A percentile compares a stretch with the other conserved stretches of the same genome.
phyloP scores from a whole-genome alignment of 2,888 invertebrate species.

The Aspidiotus destructor region DNA sequence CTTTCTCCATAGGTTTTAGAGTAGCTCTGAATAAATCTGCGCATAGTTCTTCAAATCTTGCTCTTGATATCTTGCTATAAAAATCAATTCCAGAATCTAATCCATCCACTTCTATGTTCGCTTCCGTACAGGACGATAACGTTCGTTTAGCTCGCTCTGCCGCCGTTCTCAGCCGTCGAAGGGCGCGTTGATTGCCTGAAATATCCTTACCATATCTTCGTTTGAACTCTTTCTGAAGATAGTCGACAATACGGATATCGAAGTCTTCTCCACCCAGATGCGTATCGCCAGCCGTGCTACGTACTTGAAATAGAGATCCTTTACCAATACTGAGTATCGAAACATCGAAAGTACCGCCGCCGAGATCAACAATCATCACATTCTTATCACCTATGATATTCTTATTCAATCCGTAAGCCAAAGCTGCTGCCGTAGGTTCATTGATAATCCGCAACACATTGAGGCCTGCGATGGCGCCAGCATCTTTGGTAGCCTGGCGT shows the following conservation, averaged over 20 bases:
- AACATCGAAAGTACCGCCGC: constrained; percentile 88
- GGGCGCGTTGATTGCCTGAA: constrained; percentile 43
- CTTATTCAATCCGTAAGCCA: constrained; percentile 63
- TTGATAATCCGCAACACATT: constrained; percentile 84
- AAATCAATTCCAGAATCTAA: constrained; percentile 47
- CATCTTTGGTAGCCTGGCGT: constrained; percentile 71
- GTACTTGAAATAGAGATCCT: constrained; percentile 73
- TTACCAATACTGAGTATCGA: constrained; percentile 83
- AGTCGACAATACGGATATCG: constrained; percentile 49
- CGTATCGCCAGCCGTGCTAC: constrained; percentile 73
- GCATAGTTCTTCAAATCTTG: constrained; percentile 65
- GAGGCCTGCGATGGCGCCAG: constrained; percentile 71
- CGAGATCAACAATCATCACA: constrained; percentile 74
- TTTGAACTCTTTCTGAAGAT: constrained; percentile 52
- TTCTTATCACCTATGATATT: constrained; percentile 53
- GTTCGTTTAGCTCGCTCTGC: constrained; percentile 49
- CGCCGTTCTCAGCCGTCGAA: constrained; percentile 46
- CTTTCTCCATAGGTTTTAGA: constrained; percentile 66
- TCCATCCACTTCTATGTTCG: constrained; percentile 47
- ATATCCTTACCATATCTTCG: constrained; percentile 47
- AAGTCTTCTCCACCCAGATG: constrained; percentile 65
- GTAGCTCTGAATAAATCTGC: constrained; percentile 62
- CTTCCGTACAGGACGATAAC: constrained; percentile 47
- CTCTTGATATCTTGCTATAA: constrained; percentile 60
- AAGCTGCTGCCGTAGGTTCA: constrained; percentile 79